Percentiles rank a stretch among this genome's conserved stretches.
Conservation (phyloP, 2,113 vertebrate species). For the Notarius quadriscutis region DNA sequence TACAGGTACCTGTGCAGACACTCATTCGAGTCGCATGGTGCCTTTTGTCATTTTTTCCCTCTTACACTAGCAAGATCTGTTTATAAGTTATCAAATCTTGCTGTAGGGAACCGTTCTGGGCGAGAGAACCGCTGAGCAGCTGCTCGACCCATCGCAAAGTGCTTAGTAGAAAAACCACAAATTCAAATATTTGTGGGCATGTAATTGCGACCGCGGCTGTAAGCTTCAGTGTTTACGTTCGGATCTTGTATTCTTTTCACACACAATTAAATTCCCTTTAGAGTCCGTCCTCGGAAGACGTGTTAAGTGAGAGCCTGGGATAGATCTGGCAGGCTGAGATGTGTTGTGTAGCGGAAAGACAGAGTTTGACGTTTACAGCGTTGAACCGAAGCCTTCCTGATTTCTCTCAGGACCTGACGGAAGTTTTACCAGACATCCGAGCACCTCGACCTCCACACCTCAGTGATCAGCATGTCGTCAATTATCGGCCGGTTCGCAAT, state of each 20-base stretch:
- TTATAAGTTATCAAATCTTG: conserved; percentile 56
- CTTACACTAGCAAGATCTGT: conserved; percentile 63
- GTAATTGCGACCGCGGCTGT: conserved; percentile 66
- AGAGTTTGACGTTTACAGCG: conserved; percentile 54
- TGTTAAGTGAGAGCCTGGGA: conserved; percentile 53
- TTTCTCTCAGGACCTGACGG: not conserved
- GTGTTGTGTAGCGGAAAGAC: conserved; percentile 51
- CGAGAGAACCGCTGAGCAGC: conserved; percentile 34
- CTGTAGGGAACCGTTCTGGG: not conserved
- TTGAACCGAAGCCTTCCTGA: conserved; percentile 27
- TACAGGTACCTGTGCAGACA: conserved; percentile 64
- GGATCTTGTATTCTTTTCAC: conserved; percentile 72
- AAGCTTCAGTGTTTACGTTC: conserved; percentile 65
- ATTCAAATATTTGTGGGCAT: conserved; percentile 70
- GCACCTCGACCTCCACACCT: not conserved
- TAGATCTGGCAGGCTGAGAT: conserved; percentile 51
- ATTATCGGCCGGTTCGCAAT: not conserved
- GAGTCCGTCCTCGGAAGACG: conserved; percentile 57
- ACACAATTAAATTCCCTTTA: conserved; percentile 69
- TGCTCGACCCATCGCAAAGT: conserved; percentile 62
- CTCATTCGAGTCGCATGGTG: conserved; percentile 61
- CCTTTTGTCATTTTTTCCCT: conserved; percentile 26
- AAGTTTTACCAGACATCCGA: not conserved
- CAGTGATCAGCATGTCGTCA: not conserved
- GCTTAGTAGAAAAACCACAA: conserved; percentile 59